Evolutionary conservation across 2,888 invertebrate genomes (phyloP), one percentile per base, ranked within the genome.

Genomic region (Petrolisthes cinctipes): DNA sequence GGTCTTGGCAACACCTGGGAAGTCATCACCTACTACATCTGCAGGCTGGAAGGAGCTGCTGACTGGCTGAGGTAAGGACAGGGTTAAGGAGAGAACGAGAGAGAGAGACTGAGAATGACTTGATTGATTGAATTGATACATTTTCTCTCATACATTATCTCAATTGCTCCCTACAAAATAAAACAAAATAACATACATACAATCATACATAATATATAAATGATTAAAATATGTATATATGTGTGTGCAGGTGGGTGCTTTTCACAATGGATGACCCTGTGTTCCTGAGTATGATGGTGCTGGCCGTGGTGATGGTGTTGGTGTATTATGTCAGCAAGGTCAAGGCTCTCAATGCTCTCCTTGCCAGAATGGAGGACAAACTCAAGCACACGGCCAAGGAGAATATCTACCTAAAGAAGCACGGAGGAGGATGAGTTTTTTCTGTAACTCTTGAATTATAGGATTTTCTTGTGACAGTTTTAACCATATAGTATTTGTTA

Each of bases 1-100:
- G 94, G 95, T 0, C 93, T 95, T 6, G 80, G 23, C 17, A 81
- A 86, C 78, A 79, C 75, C 20, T 90, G 87, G 83, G 78, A 90
- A 37, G 56, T 66, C 53, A 11, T 90, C 4, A 87, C 80, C 14
- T 83, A 68, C 78, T 86, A 85, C 57, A 73, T 90, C 57, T 90
- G 90, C 54, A 14, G 14, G 5, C 14, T 83, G 54, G 68, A 76
- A 20, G 57, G 51, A 14, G 23, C 75, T n/a, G 79, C 85, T 9
- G 23, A 73, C 56, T 89, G 89, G 89, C 71, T 89, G 54, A 87
- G 87, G 89, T 89, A 61, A 61, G 86, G 53, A 57, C 11, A 23
- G 20, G 53, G 37, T 85, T 20, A 11, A 66, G 53, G 9, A 14
- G 14, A 14, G n/a, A 54, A n/a, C 56, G 9, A 14, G 17, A 61